Base-by-base conservation (phyloP, 2,797 vertebrate genomes). In the Labroides dimidiatus region DNA sequence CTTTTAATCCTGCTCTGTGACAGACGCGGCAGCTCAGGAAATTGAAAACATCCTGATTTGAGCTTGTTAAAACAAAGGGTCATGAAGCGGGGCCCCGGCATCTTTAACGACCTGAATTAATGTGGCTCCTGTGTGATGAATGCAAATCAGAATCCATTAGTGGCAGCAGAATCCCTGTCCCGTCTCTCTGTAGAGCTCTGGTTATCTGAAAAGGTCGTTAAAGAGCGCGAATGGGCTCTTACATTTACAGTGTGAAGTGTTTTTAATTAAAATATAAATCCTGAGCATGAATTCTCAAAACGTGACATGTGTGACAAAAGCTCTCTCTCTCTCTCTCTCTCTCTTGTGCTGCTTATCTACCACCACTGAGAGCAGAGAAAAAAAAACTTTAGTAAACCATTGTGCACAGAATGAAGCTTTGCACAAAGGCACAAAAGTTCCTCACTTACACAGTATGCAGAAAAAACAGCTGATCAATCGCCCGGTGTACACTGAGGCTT, bases 11-110 rank as follows among this genome's bases (percentile, higher is more conserved):
- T 48, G 56, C 60, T 64, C 56, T 58, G 20, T 45, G 73, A 61
- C 45, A 30, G 73, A 74, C 50, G 64, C 82, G 74, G 60, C 73
- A 85, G 63, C 15, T 75, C 47, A 37, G 77, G 78, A 87, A 85
- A 90, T 74, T 76, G 72, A 84, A 90, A 87, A 86, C 30, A 50
- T 55, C 67, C 79, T 82, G 75, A 85, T 85, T 75, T 69, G 44
- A 65, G 76, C 80, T 72, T 77, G 77, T 87, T 83, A 85, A 88
- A 85, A 80, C 69, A 71, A 64, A 42, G 66, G 66, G 77, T 84
- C 78, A 80, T 41, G 49, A 77, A 66, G 52, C 16, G 0, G 67
- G 64, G 75, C 85, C 85, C 64, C 20, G 75, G 75, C 50, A 23
- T 16, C 75, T 81, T 83, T 89, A 79, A 90, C 63, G 71, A 72